Base-by-base conservation (phyloP, 2,888 invertebrate species). In the Barypeithes pellucidus region DNA sequence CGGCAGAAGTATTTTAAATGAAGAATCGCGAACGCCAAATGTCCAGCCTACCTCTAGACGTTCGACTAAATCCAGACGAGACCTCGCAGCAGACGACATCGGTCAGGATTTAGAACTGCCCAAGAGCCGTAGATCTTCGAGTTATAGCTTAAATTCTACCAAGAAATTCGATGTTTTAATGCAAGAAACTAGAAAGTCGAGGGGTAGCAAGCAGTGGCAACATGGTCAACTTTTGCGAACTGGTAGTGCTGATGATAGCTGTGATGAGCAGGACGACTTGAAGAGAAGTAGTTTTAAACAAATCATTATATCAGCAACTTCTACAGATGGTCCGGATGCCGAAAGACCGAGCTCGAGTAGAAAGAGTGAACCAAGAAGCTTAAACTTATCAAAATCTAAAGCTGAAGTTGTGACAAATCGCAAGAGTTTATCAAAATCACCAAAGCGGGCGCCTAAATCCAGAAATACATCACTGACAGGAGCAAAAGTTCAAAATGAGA, bases 81-180 rank as follows among this genome's bases (percentile, higher is more conserved):
- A n/a, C n/a, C n/a, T 39, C 3, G 12, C 39, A 39, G 39, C 39
- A 39, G n/a, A 39, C 11, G 39, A 39, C 11, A 11, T 36, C 36
- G 11, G 9, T 3, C 36, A 3, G 9, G 39, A 3, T 39, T 39
- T 12, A n/a, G 39, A 39, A 39, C 2, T n/a, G n/a, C 4, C 39
- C 14, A 43, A 43, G 16, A 43, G 43, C 43, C 43, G 16, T 16
- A 43, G 43, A 7, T 43, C 43, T 43, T 43, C 43, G 14, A n/a
- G 43, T 3, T 16, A 16, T 8, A 43, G 43, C 43, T 43, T 43
- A 16, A 43, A 43, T 43, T 43, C 43, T 43, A 43, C 43, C 1
- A 43, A 7, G 43, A 14, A 2, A 14, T n/a, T 43, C 4, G 16
- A 8, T 1, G 43, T 16, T 14, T 41, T 16, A 16, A 7, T 16